Percentiles rank a stretch among this genome's conserved stretches.
Evolutionary conservation across 1,140 invertebrate species (phyloP).

Genomic region (Polypedilum vanderplanki): DNA sequence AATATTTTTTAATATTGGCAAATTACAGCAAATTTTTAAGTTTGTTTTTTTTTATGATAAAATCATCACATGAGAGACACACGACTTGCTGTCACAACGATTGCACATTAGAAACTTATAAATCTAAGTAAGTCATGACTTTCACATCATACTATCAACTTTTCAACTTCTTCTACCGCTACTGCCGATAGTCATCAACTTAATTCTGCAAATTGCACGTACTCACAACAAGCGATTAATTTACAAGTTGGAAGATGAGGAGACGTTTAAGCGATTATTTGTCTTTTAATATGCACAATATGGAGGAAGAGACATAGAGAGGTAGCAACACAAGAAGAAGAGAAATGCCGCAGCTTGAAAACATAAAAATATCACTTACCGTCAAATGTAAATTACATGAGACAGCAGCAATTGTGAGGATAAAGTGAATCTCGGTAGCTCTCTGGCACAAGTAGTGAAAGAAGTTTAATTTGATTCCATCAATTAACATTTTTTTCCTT

Average conservation of each 20-base stretch:
- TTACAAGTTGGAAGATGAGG: too few species aligned
- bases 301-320: too few species aligned
- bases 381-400: constrained; percentile 19
- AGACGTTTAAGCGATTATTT: too few species aligned
- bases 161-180: too few species aligned
- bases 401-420: neutral
- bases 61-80: neutral
- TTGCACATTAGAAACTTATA: too few species aligned
- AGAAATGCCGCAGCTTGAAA: neutral
- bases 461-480: neutral
- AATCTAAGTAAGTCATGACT: too few species aligned
- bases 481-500: neutral
- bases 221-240: too few species aligned
- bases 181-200: too few species aligned
- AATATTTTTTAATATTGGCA: neutral
- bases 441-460: neutral
- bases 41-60: neutral
- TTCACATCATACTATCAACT: too few species aligned
- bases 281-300: too few species aligned
- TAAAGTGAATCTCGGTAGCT: neutral
- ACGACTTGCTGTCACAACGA: neutral
- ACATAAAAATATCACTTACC: neutral
- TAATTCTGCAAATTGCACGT: too few species aligned
- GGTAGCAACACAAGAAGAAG: too few species aligned
- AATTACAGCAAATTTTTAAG: neutral